Percentiles rank a stretch among this genome's conserved stretches.
phyloP scores from a whole-genome alignment of 2,888 invertebrate species.

The Acronicta aceris region DNA sequence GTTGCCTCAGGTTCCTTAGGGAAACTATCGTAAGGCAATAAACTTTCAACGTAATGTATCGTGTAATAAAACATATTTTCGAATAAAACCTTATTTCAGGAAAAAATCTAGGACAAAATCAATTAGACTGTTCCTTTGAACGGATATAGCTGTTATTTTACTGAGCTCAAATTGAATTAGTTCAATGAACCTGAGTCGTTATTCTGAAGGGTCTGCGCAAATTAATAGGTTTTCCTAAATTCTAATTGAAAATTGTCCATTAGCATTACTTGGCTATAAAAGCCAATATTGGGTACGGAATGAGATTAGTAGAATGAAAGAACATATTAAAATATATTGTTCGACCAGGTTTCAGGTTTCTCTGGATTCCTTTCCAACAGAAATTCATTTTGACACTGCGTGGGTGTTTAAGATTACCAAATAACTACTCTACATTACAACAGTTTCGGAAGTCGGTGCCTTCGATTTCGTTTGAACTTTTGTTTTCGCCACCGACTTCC shows the following conservation, averaged over 20 bases:
- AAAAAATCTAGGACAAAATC: neutral
- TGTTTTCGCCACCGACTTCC: no score
- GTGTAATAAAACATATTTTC: neutral
- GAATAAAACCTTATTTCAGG: neutral
- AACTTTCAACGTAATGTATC: constrained; percentile 1
- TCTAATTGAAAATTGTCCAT: constrained; percentile 51
- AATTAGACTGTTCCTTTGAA: constrained; percentile 7
- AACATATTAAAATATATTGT: neutral
- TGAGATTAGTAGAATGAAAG: constrained; percentile 20
- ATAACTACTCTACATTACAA: no score
- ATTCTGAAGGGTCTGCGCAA: constrained; percentile 39
- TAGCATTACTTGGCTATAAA: constrained; percentile 36
- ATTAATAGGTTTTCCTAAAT: constrained; percentile 55
- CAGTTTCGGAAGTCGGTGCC: no score
- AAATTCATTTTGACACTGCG: neutral
- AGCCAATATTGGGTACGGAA: constrained; percentile 23
- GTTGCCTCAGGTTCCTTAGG: constrained; percentile 9
- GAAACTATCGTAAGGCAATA: constrained; percentile 12
- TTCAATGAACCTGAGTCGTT: constrained; percentile 30
- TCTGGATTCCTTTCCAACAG: constrained; percentile 2
- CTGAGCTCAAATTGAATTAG: constrained; percentile 52
- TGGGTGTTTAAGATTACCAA: no score
- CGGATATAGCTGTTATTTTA: constrained; percentile 17
- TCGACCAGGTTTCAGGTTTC: neutral
- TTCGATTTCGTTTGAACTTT: no score